Percentiles rank a stretch among this genome's conserved stretches.
phyloP scores from a whole-genome alignment of 1,140 invertebrate genomes.

The Eubasilissa regina region DNA sequence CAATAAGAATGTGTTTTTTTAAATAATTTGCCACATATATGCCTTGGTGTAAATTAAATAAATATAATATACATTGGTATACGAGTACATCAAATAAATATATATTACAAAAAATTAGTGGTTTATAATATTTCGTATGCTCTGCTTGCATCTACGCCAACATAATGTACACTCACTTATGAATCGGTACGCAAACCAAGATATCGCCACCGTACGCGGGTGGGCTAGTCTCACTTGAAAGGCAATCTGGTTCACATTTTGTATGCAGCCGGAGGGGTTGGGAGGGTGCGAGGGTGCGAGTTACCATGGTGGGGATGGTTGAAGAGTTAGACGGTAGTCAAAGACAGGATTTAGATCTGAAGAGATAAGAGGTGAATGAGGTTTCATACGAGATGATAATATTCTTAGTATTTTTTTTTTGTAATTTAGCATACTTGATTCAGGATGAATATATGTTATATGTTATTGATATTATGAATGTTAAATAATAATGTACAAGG shows the following conservation, averaged over 20 bases:
- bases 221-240: conserved; percentile 49
- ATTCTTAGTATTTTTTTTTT: not conserved
- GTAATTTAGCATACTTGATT: not conserved
- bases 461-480: too few relatives aligned
- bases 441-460: not conserved
- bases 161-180: not conserved
- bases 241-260: conserved; percentile 56
- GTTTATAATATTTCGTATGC: too few relatives aligned
- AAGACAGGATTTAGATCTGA: conserved; percentile 30
- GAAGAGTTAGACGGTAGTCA: conserved; percentile 23
- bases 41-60: too few relatives aligned
- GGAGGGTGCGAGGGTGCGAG: conserved; percentile 22
- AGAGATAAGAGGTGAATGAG: conserved; percentile 30
- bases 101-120: too few relatives aligned
- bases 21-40: too few relatives aligned
- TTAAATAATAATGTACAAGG: too few relatives aligned
- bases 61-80: too few relatives aligned
- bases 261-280: conserved; percentile 51
- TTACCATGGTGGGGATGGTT: not conserved
- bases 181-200: conserved; percentile 1
- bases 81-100: too few relatives aligned
- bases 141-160: not conserved
- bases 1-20: too few relatives aligned
- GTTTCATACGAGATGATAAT: conserved; percentile 20
- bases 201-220: conserved; percentile 22